Evolutionary conservation across 2,888 invertebrate genomes (phyloP).

Genomic region (Latrodectus hesperus): DNA sequence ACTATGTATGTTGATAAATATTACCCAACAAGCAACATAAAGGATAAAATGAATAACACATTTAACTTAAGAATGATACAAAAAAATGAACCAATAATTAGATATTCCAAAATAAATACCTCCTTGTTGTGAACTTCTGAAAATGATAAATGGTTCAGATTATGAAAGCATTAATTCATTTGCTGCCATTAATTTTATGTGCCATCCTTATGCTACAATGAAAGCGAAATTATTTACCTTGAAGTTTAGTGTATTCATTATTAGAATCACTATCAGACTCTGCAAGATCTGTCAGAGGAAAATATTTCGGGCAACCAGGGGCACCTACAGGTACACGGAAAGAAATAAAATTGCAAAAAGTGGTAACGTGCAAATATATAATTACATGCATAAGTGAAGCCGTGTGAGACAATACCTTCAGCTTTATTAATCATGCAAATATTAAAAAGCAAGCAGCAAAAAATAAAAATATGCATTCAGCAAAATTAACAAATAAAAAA

Average conservation of each 20-base stretch:
- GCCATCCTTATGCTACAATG: not conserved
- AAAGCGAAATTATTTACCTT: constrained; percentile 43
- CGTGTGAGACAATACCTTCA: no score
- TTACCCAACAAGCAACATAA: no score
- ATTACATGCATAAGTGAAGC: constrained; percentile 27
- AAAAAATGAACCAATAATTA: no score
- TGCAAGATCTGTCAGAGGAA: constrained; percentile 38
- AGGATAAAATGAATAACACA: no score
- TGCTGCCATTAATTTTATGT: not conserved
- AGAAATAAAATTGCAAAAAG: constrained; percentile 53
- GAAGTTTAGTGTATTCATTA: constrained; percentile 56
- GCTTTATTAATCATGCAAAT: constrained; percentile 16
- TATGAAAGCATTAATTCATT: not conserved
- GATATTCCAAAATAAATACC: no score
- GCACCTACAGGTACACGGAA: constrained; percentile 59
- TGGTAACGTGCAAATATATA: constrained; percentile 32
- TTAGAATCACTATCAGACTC: constrained; percentile 63
- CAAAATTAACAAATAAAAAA: not conserved
- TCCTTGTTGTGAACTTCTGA: no score
- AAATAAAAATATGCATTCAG: not conserved
- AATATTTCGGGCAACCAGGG: constrained; percentile 32
- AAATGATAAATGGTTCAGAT: no score
- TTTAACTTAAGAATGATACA: no score
- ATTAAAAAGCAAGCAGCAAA: not conserved
- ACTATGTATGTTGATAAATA: no score